A percentile compares a stretch with the other conserved stretches of the same genome.
phyloP scores from a whole-genome alignment of 2,113 vertebrate species.

The Nothobranchius furzeri region DNA sequence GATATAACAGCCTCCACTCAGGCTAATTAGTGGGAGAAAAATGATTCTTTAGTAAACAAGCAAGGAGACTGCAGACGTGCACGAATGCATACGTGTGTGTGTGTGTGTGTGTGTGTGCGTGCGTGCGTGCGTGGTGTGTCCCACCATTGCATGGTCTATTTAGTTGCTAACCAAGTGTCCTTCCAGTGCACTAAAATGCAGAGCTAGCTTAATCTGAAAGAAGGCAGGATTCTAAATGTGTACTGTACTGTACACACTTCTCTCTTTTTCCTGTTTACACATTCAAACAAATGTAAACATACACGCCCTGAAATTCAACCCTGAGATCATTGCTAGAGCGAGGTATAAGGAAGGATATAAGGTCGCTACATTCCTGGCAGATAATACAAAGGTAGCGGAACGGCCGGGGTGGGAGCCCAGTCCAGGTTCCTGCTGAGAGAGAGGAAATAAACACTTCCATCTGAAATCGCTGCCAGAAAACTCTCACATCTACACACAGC shows the following conservation, averaged over 20 bases:
- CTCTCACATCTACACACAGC: background rate
- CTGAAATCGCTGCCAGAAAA: slow-evolving; percentile 53
- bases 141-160: slow-evolving; percentile 52
- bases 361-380: slow-evolving; percentile 38
- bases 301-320: slow-evolving; percentile 51
- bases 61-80: slow-evolving; percentile 22
- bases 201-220: slow-evolving; percentile 39
- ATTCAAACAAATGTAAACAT: slow-evolving; percentile 10
- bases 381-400: slow-evolving; percentile 60
- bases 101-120: background rate
- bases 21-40: slow-evolving; percentile 47
- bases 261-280: background rate
- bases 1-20: slow-evolving; percentile 36
- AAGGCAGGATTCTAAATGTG: slow-evolving; percentile 25
- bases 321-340: slow-evolving; percentile 35
- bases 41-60: slow-evolving; percentile 33
- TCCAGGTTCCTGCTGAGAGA: slow-evolving; percentile 63
- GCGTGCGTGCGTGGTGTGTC: too few relatives aligned
- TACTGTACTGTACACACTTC: slow-evolving; percentile 19
- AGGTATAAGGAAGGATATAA: slow-evolving; percentile 44
- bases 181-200: slow-evolving; percentile 37
- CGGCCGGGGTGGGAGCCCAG: slow-evolving; percentile 19
- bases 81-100: too few relatives aligned
- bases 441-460: slow-evolving; percentile 77
- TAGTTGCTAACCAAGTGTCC: slow-evolving; percentile 26